These are phyloP conservation scores for Phrixothrix hirtus DNA, from an alignment of 2,888 invertebrate species.

Conservation along the genomic window DNA sequence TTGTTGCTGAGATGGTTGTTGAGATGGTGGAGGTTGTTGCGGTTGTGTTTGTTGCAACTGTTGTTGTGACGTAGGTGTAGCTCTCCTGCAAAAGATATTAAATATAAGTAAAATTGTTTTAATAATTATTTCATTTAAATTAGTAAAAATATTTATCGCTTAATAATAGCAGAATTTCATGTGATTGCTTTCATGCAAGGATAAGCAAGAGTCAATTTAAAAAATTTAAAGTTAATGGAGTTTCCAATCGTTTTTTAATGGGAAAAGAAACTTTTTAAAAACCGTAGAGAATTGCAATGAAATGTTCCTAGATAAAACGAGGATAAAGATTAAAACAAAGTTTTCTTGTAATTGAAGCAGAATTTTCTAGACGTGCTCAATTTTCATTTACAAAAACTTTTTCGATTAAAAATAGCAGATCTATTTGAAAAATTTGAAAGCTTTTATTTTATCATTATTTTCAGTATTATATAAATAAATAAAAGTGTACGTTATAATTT, in stretches of 20 bases:
- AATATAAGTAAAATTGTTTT: background rate
- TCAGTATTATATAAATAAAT: too few relatives aligned
- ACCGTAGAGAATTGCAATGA: background rate
- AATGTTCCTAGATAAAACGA: too few relatives aligned
- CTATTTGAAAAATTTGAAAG: background rate
- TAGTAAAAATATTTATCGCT: background rate
- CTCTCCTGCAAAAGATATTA: conserved; percentile 41
- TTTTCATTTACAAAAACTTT: too few relatives aligned
- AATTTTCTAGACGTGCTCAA: too few relatives aligned
- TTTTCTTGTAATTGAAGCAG: background rate
- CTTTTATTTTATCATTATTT: too few relatives aligned
- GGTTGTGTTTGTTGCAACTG: conserved; percentile 27
- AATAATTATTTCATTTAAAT: background rate
- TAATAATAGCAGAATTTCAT: background rate
- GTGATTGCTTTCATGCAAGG: background rate
- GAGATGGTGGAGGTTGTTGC: conserved; percentile 49
- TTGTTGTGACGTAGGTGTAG: conserved; percentile 42
- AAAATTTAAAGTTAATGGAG: conserved; percentile 16
- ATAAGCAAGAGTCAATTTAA: conserved; percentile 8
- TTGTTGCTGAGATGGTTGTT: conserved; percentile 34
- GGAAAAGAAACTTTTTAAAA: conserved; percentile 2
- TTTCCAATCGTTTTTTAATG: background rate
- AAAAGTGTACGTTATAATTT: too few relatives aligned
- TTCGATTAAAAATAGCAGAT: background rate
- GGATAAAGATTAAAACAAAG: background rate